These are phyloP conservation scores for Oryzias woworae DNA, from an alignment of 2,113 vertebrate genomes.

Conservation along the genomic window DNA sequence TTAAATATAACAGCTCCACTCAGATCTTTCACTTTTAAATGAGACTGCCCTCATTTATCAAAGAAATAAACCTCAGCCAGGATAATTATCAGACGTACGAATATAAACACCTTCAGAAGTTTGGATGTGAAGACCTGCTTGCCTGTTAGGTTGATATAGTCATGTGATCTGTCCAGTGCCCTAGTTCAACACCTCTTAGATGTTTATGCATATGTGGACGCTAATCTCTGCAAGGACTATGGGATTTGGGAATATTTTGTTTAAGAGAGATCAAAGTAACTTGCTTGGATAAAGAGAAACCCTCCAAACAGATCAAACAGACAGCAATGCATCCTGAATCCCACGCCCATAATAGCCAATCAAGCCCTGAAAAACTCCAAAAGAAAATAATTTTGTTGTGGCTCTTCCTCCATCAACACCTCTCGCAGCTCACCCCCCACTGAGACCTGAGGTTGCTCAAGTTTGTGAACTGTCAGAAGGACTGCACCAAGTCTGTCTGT, in stretches of 20 bases:
- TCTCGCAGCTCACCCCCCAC: conserved; percentile 45
- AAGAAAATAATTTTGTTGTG: conserved; percentile 51
- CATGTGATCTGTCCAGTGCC: conserved; percentile 76
- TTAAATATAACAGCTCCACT: conserved; percentile 53
- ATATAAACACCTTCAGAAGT: conserved; percentile 75
- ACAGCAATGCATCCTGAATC: conserved; percentile 61
- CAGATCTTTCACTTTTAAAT: conserved; percentile 62
- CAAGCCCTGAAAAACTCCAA: conserved; percentile 65
- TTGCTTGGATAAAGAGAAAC: conserved; percentile 59
- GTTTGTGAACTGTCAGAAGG: conserved; percentile 50
- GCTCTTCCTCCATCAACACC: conserved; percentile 52
- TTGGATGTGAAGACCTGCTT: conserved; percentile 54
- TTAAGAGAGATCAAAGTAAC: conserved; percentile 73
- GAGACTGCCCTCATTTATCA: conserved; percentile 72
- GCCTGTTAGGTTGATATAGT: conserved; percentile 61
- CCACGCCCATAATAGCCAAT: conserved; percentile 70
- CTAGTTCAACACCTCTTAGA: conserved; percentile 74
- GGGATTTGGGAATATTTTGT: conserved; percentile 80
- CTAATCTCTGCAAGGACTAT: conserved; percentile 73
- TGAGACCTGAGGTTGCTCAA: conserved; percentile 45
- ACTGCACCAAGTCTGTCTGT: conserved; percentile 47
- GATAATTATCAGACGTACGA: conserved; percentile 72
- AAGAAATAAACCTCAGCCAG: conserved; percentile 53
- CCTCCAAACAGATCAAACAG: conserved; percentile 73
- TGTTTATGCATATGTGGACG: conserved; percentile 75